Base-by-base conservation (phyloP, 2,113 vertebrate species). In the Parotia lawesii region DNA sequence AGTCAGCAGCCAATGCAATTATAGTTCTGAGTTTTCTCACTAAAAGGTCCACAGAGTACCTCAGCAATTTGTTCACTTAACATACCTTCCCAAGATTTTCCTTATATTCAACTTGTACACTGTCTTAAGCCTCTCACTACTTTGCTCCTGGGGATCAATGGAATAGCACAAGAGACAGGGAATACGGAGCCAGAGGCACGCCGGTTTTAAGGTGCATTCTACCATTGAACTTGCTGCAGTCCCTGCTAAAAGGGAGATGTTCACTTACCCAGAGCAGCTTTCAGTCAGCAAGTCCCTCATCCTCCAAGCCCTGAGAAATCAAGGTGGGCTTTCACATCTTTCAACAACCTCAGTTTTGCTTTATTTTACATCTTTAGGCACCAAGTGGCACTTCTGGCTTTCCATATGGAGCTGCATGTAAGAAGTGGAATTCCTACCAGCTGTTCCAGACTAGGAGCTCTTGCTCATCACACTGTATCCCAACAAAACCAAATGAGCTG, bases 181-280 rank as follows among this genome's bases (percentile, higher is more conserved):
- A 85, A 48, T 11, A 48, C 0, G 2, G 35, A 89, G 62, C 19
- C 19, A 83, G 48, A 51, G 18, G 18, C 21, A 37, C 0, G 0
- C 27, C 33, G 21, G 4, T 9, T 89, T 80, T 29, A 60, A 20
- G n/a, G 25, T 11, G 21, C 8, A 10, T 31, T 85, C 69, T 33
- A 44, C 6, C n/a, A 28, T 9, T 22, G 22, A 50, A 64, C 5
- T 65, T 40, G 33, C 31, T 67, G 27, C 44, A 47, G 14, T 3
- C 27, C 12, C 12, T 56, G 31, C 24, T 78, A 16, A 48, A 61
- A 54, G 11, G 15, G 15, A 74, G 31, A 37, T 25, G 24, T 56
- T 25, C 76, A 20, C 15, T 77, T 44, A 54, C 44, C 40, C 56
- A 73, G 33, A 31, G 42, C 51, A 75, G 29, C 70, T 66, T 77